These are phyloP conservation scores for Thera britannica DNA, from an alignment of 2,888 invertebrate species.

Conservation along the genomic window DNA sequence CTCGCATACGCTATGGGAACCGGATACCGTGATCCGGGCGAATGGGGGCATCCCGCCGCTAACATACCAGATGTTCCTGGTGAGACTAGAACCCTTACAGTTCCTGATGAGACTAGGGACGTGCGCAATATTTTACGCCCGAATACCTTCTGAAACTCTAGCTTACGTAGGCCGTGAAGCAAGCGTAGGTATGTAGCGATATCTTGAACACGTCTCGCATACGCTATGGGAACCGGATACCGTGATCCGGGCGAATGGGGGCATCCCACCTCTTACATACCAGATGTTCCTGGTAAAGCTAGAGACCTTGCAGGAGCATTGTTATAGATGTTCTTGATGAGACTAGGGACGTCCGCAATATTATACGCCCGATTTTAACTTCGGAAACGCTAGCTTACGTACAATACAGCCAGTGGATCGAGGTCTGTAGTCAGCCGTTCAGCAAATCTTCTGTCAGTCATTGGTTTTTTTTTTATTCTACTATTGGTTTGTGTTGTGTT, in stretches of 20 bases:
- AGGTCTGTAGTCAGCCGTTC: too few species aligned
- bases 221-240: constrained; percentile 89
- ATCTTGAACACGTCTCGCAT: constrained; percentile 87
- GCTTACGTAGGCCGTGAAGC: constrained; percentile 69
- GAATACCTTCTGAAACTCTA: too few species aligned
- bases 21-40: constrained; percentile 85
- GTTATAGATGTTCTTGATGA: too few species aligned
- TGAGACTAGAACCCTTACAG: constrained; percentile 5
- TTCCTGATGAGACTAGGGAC: constrained; percentile 22
- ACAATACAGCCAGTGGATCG: constrained; percentile 36
- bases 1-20: constrained; percentile 90
- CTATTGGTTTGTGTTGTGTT: too few species aligned
- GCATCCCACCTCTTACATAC: constrained; percentile 89
- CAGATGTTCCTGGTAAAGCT: constrained; percentile 30
- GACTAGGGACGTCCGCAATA: too few species aligned
- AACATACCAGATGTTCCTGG: constrained; percentile 76
- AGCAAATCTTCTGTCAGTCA: too few species aligned
- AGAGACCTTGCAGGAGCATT: too few species aligned
- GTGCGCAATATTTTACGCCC: too few species aligned
- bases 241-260: constrained; percentile 88
- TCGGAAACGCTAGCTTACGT: too few species aligned
- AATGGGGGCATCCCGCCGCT: constrained; percentile 90
- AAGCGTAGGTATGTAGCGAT: constrained; percentile 71
- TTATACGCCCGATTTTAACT: too few species aligned
- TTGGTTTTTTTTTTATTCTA: too few species aligned